Conservation (phyloP, 2,113 vertebrate species). For the Desmodus rotundus region DNA sequence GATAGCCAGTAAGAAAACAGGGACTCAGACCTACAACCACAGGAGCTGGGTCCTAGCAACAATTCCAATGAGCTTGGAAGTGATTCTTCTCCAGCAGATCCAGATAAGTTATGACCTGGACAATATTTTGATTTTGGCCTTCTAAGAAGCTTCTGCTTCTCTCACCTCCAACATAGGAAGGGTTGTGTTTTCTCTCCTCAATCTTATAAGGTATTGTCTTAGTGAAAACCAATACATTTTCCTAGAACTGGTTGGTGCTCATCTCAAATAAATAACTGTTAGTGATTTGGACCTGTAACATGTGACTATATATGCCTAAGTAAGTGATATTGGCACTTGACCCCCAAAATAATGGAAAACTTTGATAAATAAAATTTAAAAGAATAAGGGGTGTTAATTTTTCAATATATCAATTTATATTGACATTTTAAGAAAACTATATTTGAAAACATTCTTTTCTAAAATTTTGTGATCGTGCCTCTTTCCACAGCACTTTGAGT, state of each 20-base stretch:
- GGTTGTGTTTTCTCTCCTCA: neutral
- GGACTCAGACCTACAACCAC: neutral
- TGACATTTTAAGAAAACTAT: neutral
- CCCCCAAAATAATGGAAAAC: neutral
- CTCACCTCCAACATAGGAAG: neutral
- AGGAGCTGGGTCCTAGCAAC: neutral
- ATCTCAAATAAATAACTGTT: neutral
- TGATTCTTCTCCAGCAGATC: neutral
- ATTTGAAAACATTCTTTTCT: neutral
- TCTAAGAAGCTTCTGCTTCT: neutral
- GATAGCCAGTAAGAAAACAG: neutral
- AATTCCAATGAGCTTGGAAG: neutral
- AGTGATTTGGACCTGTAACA: neutral
- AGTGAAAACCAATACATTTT: neutral
- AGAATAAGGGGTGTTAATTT: neutral
- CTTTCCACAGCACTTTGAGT: neutral
- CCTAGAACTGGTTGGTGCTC: neutral
- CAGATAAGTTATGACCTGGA: neutral
- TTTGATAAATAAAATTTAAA: neutral
- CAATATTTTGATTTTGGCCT: neutral
- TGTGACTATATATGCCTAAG: neutral
- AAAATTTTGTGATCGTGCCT: neutral
- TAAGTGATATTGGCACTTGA: neutral
- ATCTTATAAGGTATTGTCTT: neutral
- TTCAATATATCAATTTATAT: neutral